Conservation (phyloP, 2,113 vertebrate genomes). For the Centrocercus urophasianus region DNA sequence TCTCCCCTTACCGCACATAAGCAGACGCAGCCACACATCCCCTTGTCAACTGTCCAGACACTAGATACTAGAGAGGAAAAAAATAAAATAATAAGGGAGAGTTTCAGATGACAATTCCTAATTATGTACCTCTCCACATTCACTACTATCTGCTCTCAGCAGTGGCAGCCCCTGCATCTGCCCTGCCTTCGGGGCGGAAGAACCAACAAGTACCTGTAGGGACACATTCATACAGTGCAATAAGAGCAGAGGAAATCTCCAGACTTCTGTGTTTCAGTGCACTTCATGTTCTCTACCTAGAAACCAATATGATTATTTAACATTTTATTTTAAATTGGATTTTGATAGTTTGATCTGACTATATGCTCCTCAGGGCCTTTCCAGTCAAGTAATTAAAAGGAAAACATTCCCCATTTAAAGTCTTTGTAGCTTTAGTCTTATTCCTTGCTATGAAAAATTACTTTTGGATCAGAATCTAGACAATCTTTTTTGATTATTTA, state of each 20-base stretch:
- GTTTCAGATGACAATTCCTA: background rate
- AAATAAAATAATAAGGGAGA: background rate
- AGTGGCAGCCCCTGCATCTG: background rate
- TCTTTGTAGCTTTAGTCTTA: constrained; percentile 40
- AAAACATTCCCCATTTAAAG: background rate
- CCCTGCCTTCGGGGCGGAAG: background rate
- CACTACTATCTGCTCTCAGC: background rate
- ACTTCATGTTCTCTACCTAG: background rate
- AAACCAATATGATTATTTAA: constrained; percentile 23
- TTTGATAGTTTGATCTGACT: constrained; percentile 44
- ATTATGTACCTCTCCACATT: rapidly evolving
- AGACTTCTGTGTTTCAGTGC: background rate
- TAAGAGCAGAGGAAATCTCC: background rate
- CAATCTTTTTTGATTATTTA: constrained; percentile 87
- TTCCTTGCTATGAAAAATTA: constrained; percentile 75
- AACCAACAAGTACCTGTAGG: background rate
- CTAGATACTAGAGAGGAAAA: background rate
- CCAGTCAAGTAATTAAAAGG: constrained; percentile 26
- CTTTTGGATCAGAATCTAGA: constrained; percentile 80
- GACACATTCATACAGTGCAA: background rate
- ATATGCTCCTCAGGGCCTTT: background rate
- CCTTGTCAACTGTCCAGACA: background rate
- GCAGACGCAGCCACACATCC: background rate
- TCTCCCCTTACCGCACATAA: background rate
- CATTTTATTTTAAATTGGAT: constrained; percentile 40